A percentile compares a stretch with the other conserved stretches of the same genome.
Conservation (phyloP, 2,797 vertebrate genomes). For the Apogon hyalosoma region DNA sequence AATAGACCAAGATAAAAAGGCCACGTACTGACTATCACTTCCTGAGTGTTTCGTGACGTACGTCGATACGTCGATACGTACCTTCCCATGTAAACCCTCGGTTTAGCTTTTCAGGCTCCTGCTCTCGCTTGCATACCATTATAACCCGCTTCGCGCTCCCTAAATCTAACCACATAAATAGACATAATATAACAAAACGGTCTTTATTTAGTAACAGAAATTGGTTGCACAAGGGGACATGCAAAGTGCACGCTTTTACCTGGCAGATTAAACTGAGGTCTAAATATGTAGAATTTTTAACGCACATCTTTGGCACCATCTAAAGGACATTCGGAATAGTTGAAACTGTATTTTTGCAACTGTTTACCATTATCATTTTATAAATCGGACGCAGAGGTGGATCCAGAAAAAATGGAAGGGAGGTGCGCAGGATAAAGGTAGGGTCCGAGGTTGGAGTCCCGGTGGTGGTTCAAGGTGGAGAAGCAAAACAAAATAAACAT, state of each 20-base stretch:
- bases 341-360: no score
- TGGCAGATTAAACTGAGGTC: neutral
- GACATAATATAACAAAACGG: neutral
- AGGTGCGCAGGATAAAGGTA: no score
- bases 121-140: neutral
- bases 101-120: slow-evolving; percentile 28
- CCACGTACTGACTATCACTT: slow-evolving; percentile 79
- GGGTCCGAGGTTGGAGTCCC: no score
- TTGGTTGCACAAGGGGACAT: no score
- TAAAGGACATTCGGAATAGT: slow-evolving; percentile 48
- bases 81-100: fast-evolving
- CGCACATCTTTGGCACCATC: slow-evolving; percentile 31
- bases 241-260: neutral
- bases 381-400: no score
- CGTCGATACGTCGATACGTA: neutral
- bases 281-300: fast-evolving
- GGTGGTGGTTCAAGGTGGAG: no score
- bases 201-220: no score
- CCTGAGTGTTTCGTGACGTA: slow-evolving; percentile 65
- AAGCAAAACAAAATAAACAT: no score
- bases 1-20: slow-evolving; percentile 62
- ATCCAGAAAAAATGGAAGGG: no score
- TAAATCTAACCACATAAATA: neutral
- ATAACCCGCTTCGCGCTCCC: no score
- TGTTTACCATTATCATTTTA: no score